A percentile compares a stretch with the other conserved stretches of the same genome.
These are phyloP conservation scores for Bombus affinis DNA, from an alignment of 1,140 invertebrate species.

Conservation along the genomic window DNA sequence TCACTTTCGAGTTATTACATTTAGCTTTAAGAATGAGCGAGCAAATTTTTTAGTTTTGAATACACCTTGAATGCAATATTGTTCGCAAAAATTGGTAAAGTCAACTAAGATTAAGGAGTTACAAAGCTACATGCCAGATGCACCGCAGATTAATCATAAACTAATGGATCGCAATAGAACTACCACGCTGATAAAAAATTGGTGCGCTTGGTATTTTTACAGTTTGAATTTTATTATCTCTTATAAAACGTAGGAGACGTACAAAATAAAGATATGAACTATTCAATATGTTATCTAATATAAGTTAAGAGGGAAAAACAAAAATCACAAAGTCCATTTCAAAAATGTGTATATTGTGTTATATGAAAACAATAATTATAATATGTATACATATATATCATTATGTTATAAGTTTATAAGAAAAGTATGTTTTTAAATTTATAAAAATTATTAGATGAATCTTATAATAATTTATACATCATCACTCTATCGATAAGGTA, in stretches of 20 bases:
- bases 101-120: not conserved
- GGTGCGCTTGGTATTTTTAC: not conserved
- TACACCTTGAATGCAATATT: not conserved
- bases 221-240: not conserved
- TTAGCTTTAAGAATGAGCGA: not conserved
- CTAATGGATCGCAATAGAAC: slow-evolving; percentile 27
- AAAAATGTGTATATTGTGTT: not conserved
- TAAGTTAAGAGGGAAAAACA: not conserved
- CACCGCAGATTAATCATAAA: slow-evolving; percentile 47
- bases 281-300: not conserved
- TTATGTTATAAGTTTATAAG: not conserved
- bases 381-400: not conserved
- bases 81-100: slow-evolving; percentile 19
- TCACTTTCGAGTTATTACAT: not conserved
- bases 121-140: slow-evolving; percentile 24
- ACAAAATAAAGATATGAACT: not conserved
- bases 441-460: not conserved
- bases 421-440: not conserved
- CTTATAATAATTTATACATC: not conserved
- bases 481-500: not conserved
- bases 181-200: not conserved
- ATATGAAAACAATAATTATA: not conserved
- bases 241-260: not conserved
- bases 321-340: not conserved
- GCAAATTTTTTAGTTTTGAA: not conserved